These are phyloP conservation scores for Hyles vespertilio DNA, from an alignment of 1,140 invertebrate species.

Conservation along the genomic window DNA sequence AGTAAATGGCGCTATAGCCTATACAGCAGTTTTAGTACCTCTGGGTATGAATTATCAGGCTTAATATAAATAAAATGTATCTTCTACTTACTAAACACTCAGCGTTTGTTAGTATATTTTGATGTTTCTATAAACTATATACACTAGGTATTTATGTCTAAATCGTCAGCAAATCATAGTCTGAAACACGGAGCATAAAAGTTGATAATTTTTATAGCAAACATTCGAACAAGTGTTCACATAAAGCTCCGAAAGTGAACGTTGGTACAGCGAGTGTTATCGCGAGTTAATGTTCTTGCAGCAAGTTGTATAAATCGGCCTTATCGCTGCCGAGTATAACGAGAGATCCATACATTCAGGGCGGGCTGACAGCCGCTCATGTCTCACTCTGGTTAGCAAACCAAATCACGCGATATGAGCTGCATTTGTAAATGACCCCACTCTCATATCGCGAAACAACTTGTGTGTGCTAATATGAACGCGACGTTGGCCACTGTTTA, in stretches of 20 bases:
- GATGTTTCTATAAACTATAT: too few species aligned
- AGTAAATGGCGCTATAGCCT: too few species aligned
- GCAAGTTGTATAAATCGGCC: constrained; percentile 22
- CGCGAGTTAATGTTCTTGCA: constrained; percentile 21
- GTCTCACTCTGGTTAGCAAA: constrained; percentile 42
- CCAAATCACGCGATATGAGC: constrained; percentile 42
- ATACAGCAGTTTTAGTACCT: too few species aligned
- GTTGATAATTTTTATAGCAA: neutral
- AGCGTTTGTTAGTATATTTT: too few species aligned
- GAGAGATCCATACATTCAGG: constrained; percentile 27
- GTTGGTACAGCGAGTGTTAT: constrained; percentile 12
- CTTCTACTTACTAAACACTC: too few species aligned
- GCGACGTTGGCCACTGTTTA: too few species aligned
- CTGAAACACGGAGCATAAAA: too few species aligned
- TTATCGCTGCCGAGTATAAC: constrained; percentile 29
- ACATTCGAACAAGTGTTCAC: constrained; percentile 1
- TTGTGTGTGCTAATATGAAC: neutral
- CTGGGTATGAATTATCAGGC: too few species aligned
- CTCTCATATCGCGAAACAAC: neutral
- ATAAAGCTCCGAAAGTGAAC: constrained; percentile 5
- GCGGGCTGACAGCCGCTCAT: constrained; percentile 28
- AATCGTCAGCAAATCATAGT: too few species aligned
- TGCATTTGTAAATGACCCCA: constrained; percentile 28
- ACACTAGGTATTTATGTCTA: too few species aligned
- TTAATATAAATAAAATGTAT: too few species aligned